Base-by-base conservation (phyloP, 1,140 invertebrate species). In the Magallana gigas region DNA sequence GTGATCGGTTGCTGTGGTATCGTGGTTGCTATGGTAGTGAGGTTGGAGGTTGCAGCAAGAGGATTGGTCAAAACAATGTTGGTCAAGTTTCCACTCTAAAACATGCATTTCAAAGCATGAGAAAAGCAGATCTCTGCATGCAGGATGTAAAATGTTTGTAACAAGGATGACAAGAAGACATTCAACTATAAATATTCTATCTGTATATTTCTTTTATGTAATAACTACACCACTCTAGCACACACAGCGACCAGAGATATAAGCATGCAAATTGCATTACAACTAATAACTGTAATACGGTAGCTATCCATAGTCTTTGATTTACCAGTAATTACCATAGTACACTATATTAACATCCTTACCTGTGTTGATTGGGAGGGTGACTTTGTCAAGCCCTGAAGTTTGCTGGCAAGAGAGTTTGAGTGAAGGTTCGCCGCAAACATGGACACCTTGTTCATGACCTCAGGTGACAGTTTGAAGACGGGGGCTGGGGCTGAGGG, bases 341-440 rank as follows among this genome's bases (percentile, higher is more conserved):
- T 48, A 5, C 2, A 48, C 36, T 48, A 48, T 48, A 5, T 48
- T 48, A 48, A 2, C 2, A 48, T 5, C 36, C 36, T 86, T 48
- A 71, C 68, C 76, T 86, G 80, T 62, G 16, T 29, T 18, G 85
- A 86, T 86, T 82, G 60, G 36, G 83, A 76, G 23, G 81, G 60
- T n/a, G 84, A 36, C 8, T 85, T 84, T 71, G 84, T 58, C 16
- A 84, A 48, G 12, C 68, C 81, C 64, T 68, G 80, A 1, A 88
- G 76, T 68, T 62, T 23, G 36, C 87, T 84, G 76, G 87, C 57
- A 8, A 88, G 57, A 11, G 85, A 83, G 12, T 76, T 71, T 11
- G 85, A 86, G n/a, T 88, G 87, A n/a, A 88, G 57, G 59, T 82
- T 88, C 1, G 87, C 87, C 83, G 87, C 87, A 84, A 88, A 88